A percentile compares a stretch with the other conserved stretches of the same genome.
phyloP scores from a whole-genome alignment of 2,113 vertebrate species.

The Taurulus bubalis region DNA sequence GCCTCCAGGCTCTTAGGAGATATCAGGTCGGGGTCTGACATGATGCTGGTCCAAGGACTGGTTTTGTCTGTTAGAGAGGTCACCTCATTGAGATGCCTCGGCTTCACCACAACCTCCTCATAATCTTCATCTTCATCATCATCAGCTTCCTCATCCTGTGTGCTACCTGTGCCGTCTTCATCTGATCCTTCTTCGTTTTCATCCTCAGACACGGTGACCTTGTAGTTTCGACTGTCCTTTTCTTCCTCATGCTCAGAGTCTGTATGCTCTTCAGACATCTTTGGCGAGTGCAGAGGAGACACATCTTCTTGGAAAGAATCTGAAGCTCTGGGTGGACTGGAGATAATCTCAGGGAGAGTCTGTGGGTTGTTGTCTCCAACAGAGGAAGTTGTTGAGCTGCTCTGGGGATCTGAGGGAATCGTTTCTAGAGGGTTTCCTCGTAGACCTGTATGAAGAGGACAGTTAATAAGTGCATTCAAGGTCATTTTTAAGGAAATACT shows the following conservation, averaged over 20 bases:
- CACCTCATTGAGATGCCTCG: constrained; percentile 90
- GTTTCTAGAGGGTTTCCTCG: constrained; percentile 45
- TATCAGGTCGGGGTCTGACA: constrained; percentile 85
- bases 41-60: constrained; percentile 93
- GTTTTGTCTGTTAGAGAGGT: constrained; percentile 90
- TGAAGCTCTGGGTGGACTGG: constrained; percentile 37
- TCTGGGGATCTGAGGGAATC: constrained; percentile 27
- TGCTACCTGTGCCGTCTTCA: constrained; percentile 2
- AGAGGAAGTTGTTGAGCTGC: constrained; percentile 32
- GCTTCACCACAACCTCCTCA: constrained; percentile 91
- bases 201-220: neutral
- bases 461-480: neutral
- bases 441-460: constrained; percentile 46
- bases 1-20: constrained; percentile 71
- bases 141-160: constrained; percentile 61
- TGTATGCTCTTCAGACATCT: constrained; percentile 17
- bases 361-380: constrained; percentile 16
- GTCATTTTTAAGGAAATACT: neutral
- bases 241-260: constrained; percentile 46
- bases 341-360: constrained; percentile 11
- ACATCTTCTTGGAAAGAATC: constrained; percentile 17
- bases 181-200: constrained; percentile 33
- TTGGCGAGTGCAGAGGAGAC: constrained; percentile 34
- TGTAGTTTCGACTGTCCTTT: neutral
- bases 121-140: constrained; percentile 82